These are phyloP conservation scores for Bibio marci DNA, from an alignment of 2,888 invertebrate species.

Conservation along the genomic window DNA sequence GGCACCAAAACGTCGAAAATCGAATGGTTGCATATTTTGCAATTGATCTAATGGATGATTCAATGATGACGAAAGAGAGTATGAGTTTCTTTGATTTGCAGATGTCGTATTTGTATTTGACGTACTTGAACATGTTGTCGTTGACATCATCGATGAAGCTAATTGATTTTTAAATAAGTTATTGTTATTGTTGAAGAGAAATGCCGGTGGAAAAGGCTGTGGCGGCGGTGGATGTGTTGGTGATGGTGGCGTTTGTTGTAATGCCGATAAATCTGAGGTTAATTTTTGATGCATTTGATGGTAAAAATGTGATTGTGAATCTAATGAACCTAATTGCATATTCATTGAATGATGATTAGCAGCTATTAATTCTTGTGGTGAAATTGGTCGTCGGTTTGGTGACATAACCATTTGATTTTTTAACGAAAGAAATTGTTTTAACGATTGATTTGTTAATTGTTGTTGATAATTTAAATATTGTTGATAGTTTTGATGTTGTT, in stretches of 20 bases:
- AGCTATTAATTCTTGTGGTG: constrained; percentile 34
- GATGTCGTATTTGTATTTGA: constrained; percentile 9
- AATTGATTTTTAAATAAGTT: constrained; percentile 24
- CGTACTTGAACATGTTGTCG: constrained; percentile 7
- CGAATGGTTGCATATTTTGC: constrained; percentile 92
- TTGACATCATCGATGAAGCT: constrained; percentile 12
- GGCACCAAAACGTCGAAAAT: constrained; percentile 58
- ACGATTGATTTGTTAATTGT: constrained; percentile 3
- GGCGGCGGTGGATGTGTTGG: no score
- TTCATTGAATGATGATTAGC: constrained; percentile 26
- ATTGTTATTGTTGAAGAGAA: constrained; percentile 14
- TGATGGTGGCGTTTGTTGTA: constrained; percentile 2
- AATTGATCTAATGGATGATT: constrained; percentile 65
- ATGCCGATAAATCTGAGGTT: constrained; percentile 20
- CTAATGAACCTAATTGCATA: constrained; percentile 25
- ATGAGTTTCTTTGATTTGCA: no score
- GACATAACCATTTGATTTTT: constrained; percentile 39
- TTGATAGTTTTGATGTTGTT: no score
- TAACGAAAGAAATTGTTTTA: constrained; percentile 1
- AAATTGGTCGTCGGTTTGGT: constrained; percentile 40
- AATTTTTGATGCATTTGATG: constrained; percentile 26
- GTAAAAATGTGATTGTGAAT: constrained; percentile 20
- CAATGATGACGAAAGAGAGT: constrained; percentile 24
- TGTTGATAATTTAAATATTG: not conserved
- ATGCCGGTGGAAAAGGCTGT: no score